These are phyloP conservation scores for Coryphaenoides rupestris DNA, from an alignment of 2,113 vertebrate genomes.

Conservation along the genomic window DNA sequence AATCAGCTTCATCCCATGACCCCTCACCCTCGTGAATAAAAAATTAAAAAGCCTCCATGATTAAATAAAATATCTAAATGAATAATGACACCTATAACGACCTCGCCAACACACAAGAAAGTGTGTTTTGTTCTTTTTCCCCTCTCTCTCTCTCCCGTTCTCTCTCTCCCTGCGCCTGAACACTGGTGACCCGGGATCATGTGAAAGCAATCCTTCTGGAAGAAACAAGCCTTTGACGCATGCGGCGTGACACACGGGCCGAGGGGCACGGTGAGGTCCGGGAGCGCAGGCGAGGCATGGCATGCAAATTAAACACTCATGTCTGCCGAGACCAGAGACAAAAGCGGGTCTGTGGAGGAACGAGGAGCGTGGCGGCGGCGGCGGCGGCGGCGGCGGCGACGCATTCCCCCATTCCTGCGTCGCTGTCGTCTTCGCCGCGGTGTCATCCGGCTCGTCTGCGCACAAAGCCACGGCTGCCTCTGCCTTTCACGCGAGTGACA, in stretches of 20 bases:
- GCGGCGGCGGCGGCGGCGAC: too few species aligned
- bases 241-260: conserved; percentile 45
- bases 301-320: conserved; percentile 52
- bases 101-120: neutral
- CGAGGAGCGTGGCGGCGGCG: too few species aligned
- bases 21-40: too few species aligned
- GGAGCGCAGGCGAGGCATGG: conserved; percentile 7
- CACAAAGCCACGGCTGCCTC: conserved; percentile 40
- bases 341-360: conserved; percentile 34
- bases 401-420: conserved; percentile 34
- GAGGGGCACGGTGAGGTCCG: conserved; percentile 20
- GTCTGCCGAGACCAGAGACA: conserved; percentile 23
- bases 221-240: conserved; percentile 35
- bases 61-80: conserved; percentile 23
- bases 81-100: neutral
- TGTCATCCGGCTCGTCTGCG: conserved; percentile 42
- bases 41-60: conserved; percentile 11
- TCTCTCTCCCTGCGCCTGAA: conserved; percentile 6
- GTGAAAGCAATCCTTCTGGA: conserved; percentile 42
- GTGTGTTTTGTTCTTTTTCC: conserved; percentile 29
- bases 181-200: conserved; percentile 33
- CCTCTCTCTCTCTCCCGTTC: conserved; percentile 14
- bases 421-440: too few species aligned
- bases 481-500: conserved; percentile 46
- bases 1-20: too few species aligned